Evolutionary conservation across 2,797 vertebrate species (phyloP), one percentile per base, ranked within the genome.

Genomic region (Toxotes lorentzi): DNA sequence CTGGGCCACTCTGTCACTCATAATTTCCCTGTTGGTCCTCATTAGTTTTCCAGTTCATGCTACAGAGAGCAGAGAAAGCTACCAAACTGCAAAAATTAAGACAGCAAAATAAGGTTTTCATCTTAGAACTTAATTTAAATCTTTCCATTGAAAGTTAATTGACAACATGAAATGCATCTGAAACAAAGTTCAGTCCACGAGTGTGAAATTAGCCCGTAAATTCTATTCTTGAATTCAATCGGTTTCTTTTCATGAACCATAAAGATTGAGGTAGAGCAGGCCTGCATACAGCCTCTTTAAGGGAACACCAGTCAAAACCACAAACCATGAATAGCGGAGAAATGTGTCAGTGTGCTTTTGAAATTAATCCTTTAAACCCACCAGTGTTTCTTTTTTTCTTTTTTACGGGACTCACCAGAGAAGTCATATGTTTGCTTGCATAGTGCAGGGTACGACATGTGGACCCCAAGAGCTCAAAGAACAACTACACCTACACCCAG

Each of bases 341-440:
- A 90, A 91, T 79, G 92, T 93, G 91, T 93, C 74, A 89, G 88
- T 92, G 89, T 91, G 90, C 91, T 92, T 92, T 93, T 89, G 85
- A 90, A 91, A 92, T 92, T 87, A 92, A 91, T 93, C 89, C 89
- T 68, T 45, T 66, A 87, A 93, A 86, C 76, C 85, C 86, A 88
- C 82, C 65, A 81, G 64, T 70, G 79, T 90, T 91, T 83, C 62
- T 80, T 81, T 77, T 38, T 40, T 72, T 62, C 68, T 61, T 79
- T 88, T 93, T 90, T 87, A 91, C 38, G 23, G 86, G 74, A 64
- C 79, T 71, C 79, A 82, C 54, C 78, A 89, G 78, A 72, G 76
- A 66, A 88, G 74, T 88, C 83, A 84, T 70, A 70, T 89, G 87
- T 90, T 90, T 88, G 85, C 89, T 89, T 89, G 82, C 66, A 68